Base-by-base conservation (phyloP, 2,797 vertebrate species). In the Trematomus bernacchii region DNA sequence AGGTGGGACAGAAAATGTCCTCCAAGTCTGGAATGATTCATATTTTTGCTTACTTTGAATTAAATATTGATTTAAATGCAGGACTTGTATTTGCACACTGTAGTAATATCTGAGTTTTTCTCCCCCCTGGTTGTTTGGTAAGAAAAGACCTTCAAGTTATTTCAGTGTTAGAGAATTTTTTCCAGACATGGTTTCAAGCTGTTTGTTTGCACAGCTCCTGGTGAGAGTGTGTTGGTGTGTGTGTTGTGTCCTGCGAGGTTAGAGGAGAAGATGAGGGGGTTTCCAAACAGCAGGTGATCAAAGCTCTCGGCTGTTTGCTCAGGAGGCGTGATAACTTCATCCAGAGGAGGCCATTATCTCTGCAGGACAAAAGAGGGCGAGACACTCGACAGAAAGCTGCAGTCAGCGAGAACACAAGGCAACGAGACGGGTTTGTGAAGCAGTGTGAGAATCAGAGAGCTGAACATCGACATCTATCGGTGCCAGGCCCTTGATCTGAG, bases 261-360 rank as follows among this genome's bases (percentile, higher is more conserved):
- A 51, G 60, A 59, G n/a, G 1, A 60, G 59, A 57, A 62, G 48
- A 66, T 73, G 43, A 62, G 60, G 72, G 52, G 70, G 50, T 58
- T 65, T 40, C 70, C 71, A 67, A 71, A 74, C 59, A 76, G 3
- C 62, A 66, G 44, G 46, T n/a, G 71, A 79, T 80, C 76, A 73
- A 65, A 73, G 6, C 51, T 15, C 21, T 2, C 4, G 5, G 46
- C 63, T 59, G 73, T 59, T 73, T 44, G 70, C 27, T 53, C 73
- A 0, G 19, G 68, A 78, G 71, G 76, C 21, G 46, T 69, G 58
- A 47, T 4, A 5, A n/a, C 10, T 70, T 71, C 30, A 61, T 1
- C 42, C 52, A 3, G 23, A 68, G 73, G 69, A 77, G 79, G 71
- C 13, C 23, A 70, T 79, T 85, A 66, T 44, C 64, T 74, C 66